These are phyloP conservation scores for Halcyon chelicuti DNA, from an alignment of 2,797 vertebrate genomes.

Conservation along the genomic window DNA sequence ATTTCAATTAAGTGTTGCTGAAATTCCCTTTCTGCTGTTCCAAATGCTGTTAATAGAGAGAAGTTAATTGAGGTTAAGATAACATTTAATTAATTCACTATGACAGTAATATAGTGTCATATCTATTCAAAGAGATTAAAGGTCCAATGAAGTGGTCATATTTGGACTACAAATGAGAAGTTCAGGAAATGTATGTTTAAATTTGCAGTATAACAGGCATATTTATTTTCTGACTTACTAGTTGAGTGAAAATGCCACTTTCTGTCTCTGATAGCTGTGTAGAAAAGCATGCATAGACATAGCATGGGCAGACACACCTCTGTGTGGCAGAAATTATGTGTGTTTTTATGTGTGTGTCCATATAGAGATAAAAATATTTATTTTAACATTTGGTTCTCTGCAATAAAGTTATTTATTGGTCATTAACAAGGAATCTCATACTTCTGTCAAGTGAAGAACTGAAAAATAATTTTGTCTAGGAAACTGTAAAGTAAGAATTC, in stretches of 20 bases:
- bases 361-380: not conserved
- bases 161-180: not conserved
- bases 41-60: not conserved
- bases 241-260: not conserved
- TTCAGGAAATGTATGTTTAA: not conserved
- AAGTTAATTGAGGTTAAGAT: slow-evolving; percentile 41
- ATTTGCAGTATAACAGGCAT: not conserved
- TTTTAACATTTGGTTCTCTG: not conserved
- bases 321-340: not conserved
- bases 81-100: slow-evolving; percentile 36
- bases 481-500: not conserved
- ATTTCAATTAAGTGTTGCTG: slow-evolving; percentile 16
- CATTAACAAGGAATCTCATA: not conserved
- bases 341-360: not conserved
- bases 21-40: slow-evolving; percentile 14
- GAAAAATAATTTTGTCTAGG: not conserved
- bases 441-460: not conserved
- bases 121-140: not conserved
- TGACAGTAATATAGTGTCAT: not conserved
- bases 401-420: not conserved
- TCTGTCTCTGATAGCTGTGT: not conserved
- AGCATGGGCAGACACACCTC: not conserved
- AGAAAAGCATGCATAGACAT: not conserved
- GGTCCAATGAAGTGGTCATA: not conserved
- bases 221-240: not conserved